Conservation (phyloP, 2,888 invertebrate species). For the Gnatocerus cornutus region DNA sequence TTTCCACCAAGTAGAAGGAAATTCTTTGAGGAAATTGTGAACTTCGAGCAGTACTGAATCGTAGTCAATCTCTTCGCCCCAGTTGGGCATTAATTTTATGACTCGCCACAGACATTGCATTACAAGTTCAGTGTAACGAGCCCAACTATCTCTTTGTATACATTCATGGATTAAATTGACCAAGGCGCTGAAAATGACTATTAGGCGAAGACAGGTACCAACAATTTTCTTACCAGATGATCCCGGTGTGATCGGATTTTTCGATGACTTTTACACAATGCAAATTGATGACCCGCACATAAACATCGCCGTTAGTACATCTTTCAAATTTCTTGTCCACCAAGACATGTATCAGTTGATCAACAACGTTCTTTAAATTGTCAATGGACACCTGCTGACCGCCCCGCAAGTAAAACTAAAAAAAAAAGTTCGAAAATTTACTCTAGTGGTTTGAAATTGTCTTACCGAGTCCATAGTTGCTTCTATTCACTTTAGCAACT, state of each 20-base stretch:
- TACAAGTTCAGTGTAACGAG: slow-evolving; percentile 86
- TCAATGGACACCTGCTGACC: slow-evolving; percentile 80
- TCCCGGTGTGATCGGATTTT: slow-evolving; percentile 82
- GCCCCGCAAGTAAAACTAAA: slow-evolving; percentile 64
- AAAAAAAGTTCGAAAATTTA: not conserved
- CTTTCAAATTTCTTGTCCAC: slow-evolving; percentile 79
- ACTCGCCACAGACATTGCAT: slow-evolving; percentile 98
- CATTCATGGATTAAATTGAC: slow-evolving; percentile 91
- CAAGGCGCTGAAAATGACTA: slow-evolving; percentile 81
- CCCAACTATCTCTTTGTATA: slow-evolving; percentile 79
- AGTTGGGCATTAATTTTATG: slow-evolving; percentile 88
- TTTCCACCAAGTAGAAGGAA: slow-evolving; percentile 92
- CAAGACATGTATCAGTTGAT: slow-evolving; percentile 82
- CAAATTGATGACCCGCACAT: slow-evolving; percentile 83
- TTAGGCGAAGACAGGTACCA: too few relatives aligned
- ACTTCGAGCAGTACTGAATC: slow-evolving; percentile 87
- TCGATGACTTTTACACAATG: slow-evolving; percentile 85
- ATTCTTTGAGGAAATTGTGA: slow-evolving; percentile 90
- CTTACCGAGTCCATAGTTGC: slow-evolving; percentile 73
- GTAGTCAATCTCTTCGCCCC: slow-evolving; percentile 84
- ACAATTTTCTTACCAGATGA: slow-evolving; percentile 75
- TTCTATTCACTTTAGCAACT: slow-evolving; percentile 73
- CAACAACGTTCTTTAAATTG: slow-evolving; percentile 81
- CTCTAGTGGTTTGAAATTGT: not conserved
- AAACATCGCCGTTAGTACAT: slow-evolving; percentile 77